phyloP scores from a whole-genome alignment of 2,113 vertebrate species.

The Dromaius novaehollandiae region DNA sequence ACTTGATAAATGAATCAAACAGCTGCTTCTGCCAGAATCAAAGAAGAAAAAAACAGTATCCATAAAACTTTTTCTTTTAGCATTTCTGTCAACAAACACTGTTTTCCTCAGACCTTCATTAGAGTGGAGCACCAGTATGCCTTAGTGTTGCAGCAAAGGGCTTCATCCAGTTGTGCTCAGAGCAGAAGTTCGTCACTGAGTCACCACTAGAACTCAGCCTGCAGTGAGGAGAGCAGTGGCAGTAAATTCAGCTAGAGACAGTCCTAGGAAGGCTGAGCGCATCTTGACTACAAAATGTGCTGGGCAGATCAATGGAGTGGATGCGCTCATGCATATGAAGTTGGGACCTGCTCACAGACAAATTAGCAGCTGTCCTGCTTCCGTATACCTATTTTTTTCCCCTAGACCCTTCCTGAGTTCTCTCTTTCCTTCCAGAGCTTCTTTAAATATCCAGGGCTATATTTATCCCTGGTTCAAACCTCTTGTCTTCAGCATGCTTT shows the following conservation, averaged over 20 bases:
- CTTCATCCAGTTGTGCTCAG: background rate
- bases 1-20: constrained; percentile 49
- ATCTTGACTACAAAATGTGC: background rate
- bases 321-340: background rate
- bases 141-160: background rate
- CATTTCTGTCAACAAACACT: background rate
- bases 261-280: background rate
- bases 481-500: background rate
- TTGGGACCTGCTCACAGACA: background rate
- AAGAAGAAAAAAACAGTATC: background rate
- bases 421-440: background rate
- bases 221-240: background rate
- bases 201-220: background rate
- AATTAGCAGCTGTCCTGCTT: background rate
- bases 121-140: background rate
- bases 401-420: background rate
- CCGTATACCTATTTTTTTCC: background rate
- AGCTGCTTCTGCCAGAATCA: constrained; percentile 8
- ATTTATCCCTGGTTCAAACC: background rate
- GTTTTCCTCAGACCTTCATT: background rate
- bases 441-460: background rate
- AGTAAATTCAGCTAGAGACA: background rate
- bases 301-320: background rate
- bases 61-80: background rate
- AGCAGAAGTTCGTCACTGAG: background rate